phyloP scores from a whole-genome alignment of 2,888 invertebrate species.

The Ctenicera cuprea region DNA sequence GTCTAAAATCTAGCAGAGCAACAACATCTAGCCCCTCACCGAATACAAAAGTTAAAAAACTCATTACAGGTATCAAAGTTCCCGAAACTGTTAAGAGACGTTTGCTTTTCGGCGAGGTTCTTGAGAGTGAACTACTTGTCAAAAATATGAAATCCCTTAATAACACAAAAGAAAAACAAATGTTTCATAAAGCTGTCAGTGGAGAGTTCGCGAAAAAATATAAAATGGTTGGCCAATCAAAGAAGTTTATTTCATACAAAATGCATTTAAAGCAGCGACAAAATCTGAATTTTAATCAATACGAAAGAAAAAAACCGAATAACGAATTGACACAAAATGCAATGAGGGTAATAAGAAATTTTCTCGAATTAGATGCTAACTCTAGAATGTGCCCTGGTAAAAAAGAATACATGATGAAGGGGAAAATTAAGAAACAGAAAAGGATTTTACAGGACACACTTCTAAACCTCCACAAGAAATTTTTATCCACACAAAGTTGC shows the following conservation, averaged over 20 bases:
- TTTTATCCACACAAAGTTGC: not conserved
- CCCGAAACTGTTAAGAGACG: not conserved
- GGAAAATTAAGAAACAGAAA: not conserved
- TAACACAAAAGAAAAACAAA: not conserved
- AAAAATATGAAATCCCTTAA: not conserved
- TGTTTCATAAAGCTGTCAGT: not conserved
- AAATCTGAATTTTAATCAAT: not conserved
- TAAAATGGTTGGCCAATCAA: not conserved
- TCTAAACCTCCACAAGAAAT: not conserved
- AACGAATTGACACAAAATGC: not conserved
- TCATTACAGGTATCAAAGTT: not conserved
- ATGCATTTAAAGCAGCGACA: not conserved
- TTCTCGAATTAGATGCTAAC: not conserved
- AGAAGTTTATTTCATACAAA: not conserved
- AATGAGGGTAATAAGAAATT: not conserved
- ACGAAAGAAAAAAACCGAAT: not conserved
- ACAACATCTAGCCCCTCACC: not conserved
- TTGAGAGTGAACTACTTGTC: not conserved
- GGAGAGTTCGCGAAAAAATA: not conserved
- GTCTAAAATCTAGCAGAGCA: not conserved
- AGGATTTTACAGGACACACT: not conserved
- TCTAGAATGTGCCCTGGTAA: constrained; percentile 1
- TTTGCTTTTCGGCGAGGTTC: not conserved
- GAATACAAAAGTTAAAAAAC: not conserved
- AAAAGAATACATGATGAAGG: not conserved